Base-by-base conservation (phyloP, 2,888 invertebrate genomes). In the Pteria penguin region DNA sequence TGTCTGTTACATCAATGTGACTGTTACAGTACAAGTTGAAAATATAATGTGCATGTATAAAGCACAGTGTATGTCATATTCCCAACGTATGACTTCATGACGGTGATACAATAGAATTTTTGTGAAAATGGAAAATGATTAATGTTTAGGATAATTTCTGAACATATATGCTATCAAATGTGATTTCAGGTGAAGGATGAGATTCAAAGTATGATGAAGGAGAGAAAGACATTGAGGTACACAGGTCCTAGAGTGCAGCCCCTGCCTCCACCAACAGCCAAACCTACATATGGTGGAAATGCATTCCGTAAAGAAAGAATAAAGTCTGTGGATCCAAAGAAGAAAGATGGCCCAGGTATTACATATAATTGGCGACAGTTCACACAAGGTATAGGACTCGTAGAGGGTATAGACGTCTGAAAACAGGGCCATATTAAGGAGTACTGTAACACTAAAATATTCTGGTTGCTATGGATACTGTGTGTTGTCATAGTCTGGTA, bases 181-280 rank as follows among this genome's bases (percentile, higher is more conserved):
- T 54, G 67, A 68, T 32, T 55, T 27, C 77, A 90, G 90, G 84
- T 89, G 2, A 85, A 85, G 62, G 63, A 68, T 11, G 84, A 86
- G 29, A 85, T 90, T 3, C 88, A 90, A 71, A 78, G 82, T n/a
- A 86, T 84, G 2, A 71, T 89, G 29, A 67, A 81, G 14, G 84
- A 88, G 33, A 82, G 89, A 33, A 85, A 80, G 22, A 72, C 85
- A 1, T 78, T 90, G 29, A 84, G 81, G 58, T 84, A 88, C 75
- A 75, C 67, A 4, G 87, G 88, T 2, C 82, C 87, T 0, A 72
- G 87, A 32, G 79, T 90, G 36, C 83, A 85, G 52, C 85, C 87
- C 8, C 74, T 89, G 18, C 88, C 88, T 2, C 86, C 86, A 5
- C 80, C 88, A 0, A 36, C 73, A 18, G 66, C 83, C 11, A 80